phyloP scores from a whole-genome alignment of 2,888 invertebrate species.

The Epistrophe grossulariae region DNA sequence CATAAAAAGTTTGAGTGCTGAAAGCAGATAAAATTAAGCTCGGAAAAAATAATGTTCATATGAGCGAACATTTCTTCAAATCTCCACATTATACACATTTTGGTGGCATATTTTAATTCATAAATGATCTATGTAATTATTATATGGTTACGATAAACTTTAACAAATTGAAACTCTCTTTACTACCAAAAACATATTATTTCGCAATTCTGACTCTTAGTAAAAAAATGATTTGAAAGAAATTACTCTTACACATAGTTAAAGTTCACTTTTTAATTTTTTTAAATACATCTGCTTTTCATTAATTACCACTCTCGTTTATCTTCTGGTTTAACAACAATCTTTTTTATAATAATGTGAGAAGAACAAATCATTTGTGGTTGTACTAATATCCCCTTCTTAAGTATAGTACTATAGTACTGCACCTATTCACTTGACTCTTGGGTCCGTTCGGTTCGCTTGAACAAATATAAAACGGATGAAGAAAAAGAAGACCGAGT shows the following conservation, averaged over 20 bases:
- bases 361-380: conserved; percentile 27
- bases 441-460: conserved; percentile 26
- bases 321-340: conserved; percentile 9
- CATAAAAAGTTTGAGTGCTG: no score
- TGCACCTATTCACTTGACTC: conserved; percentile 53
- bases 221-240: neutral
- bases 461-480: conserved; percentile 53
- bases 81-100: no score
- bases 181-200: no score
- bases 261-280: neutral
- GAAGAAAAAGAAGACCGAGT: conserved; percentile 44
- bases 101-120: no score
- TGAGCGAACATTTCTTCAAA: no score
- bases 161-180: no score
- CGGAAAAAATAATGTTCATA: no score
- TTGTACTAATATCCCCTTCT: conserved; percentile 10
- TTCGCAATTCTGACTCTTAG: no score
- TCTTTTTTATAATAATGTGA: conserved; percentile 23
- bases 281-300: neutral
- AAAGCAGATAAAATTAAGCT: no score
- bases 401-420: conserved; percentile 3
- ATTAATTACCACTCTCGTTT: conserved; percentile 13
- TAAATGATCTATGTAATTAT: no score
- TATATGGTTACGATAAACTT: no score
- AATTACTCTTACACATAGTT: neutral